A percentile compares a stretch with the other conserved stretches of the same genome.
Evolutionary conservation across 1,140 invertebrate species (phyloP).

Genomic region (Drosophila nikananu): DNA sequence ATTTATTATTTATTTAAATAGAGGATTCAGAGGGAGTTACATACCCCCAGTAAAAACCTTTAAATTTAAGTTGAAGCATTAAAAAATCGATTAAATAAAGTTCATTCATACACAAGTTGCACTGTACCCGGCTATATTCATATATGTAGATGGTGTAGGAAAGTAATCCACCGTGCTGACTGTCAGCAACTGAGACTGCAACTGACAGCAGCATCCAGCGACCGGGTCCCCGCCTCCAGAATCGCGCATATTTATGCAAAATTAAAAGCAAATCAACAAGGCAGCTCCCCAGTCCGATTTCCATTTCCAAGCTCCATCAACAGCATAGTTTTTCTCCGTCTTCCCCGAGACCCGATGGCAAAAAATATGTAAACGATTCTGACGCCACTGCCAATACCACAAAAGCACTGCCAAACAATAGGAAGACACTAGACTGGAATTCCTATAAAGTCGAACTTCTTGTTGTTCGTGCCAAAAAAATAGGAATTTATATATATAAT

Average conservation of each 20-base stretch:
- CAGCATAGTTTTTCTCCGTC: constrained; percentile 49
- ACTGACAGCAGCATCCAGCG: constrained; percentile 52
- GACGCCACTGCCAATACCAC: constrained; percentile 58
- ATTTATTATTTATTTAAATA: neutral
- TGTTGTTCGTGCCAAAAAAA: constrained; percentile 62
- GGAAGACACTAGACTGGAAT: constrained; percentile 58
- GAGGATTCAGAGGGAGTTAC: fast-evolving
- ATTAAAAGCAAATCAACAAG: constrained; percentile 78
- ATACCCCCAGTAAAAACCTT: too few species aligned
- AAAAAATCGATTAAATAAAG: neutral
- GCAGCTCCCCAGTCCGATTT: constrained; percentile 58
- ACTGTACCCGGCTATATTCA: constrained; percentile 62
- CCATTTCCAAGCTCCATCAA: constrained; percentile 55
- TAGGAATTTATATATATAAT: neutral
- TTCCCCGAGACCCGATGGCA: constrained; percentile 4
- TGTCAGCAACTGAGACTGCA: constrained; percentile 62
- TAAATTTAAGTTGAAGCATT: neutral
- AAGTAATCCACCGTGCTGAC: constrained; percentile 54
- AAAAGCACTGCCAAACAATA: constrained; percentile 59
- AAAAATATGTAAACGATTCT: constrained; percentile 66
- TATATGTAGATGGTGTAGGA: constrained; percentile 54
- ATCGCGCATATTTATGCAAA: constrained; percentile 78
- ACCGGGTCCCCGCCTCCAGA: constrained; percentile 10
- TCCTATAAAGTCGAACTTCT: constrained; percentile 64
- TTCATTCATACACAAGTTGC: neutral